These are phyloP conservation scores for Pardalotus punctatus DNA, from an alignment of 2,113 vertebrate genomes.

Conservation along the genomic window DNA sequence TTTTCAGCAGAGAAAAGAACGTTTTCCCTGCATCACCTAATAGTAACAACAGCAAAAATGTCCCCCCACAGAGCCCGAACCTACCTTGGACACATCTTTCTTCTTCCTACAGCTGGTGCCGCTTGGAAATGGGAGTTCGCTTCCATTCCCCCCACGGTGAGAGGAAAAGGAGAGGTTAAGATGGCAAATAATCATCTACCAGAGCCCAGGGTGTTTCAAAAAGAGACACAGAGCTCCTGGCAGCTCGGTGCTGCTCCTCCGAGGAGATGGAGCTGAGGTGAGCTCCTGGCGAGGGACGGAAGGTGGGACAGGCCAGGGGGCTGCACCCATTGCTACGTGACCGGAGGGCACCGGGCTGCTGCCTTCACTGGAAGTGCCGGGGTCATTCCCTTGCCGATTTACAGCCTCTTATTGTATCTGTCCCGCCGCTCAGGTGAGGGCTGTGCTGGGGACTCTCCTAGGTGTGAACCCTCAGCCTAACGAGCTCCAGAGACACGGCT, in stretches of 20 bases:
- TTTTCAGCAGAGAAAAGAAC: neutral
- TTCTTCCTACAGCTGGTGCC: neutral
- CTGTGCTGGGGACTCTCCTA: neutral
- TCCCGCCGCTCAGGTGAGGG: neutral
- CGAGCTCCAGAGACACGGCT: neutral
- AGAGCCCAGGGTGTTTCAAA: neutral
- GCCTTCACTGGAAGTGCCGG: neutral
- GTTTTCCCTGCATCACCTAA: neutral
- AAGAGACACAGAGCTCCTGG: neutral
- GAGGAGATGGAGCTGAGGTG: neutral
- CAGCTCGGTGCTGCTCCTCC: neutral
- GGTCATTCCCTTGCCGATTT: neutral
- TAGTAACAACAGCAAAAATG: neutral
- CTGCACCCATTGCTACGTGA: neutral
- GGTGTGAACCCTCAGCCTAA: neutral
- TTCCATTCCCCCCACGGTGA: accelerated
- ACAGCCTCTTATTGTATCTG: neutral
- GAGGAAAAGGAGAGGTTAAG: neutral
- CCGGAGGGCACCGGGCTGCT: neutral
- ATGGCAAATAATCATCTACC: neutral
- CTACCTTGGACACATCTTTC: neutral
- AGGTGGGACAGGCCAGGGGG: neutral
- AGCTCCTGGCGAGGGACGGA: neutral
- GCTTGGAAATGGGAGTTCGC: neutral
- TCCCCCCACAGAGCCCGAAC: neutral